phyloP scores from a whole-genome alignment of 2,113 vertebrate genomes.

The Paratilapia polleni region DNA sequence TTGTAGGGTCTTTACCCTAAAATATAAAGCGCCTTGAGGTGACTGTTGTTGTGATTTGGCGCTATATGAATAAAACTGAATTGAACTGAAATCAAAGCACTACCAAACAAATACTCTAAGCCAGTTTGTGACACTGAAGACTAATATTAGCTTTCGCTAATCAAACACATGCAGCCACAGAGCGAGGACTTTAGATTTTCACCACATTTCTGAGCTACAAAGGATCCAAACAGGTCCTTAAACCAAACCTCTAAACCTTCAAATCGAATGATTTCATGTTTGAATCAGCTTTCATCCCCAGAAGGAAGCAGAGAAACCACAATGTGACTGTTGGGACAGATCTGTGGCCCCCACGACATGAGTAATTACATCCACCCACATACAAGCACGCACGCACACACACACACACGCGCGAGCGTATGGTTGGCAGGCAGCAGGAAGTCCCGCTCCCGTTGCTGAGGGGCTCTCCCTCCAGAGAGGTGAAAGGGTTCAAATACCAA shows the following conservation, averaged over 20 bases:
- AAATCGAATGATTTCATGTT: background rate
- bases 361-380: background rate
- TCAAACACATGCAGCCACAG: background rate
- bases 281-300: background rate
- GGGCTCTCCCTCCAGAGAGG: slow-evolving; percentile 26
- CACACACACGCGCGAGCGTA: background rate
- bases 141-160: background rate
- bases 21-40: too few species aligned
- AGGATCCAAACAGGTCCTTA: background rate
- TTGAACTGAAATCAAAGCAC: background rate
- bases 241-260: background rate
- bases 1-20: too few species aligned
- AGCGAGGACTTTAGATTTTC: background rate
- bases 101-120: background rate
- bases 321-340: background rate
- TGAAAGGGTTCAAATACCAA: slow-evolving; percentile 6
- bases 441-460: background rate
- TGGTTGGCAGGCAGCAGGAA: background rate
- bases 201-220: background rate
- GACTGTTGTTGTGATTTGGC: too few species aligned
- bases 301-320: background rate
- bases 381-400: background rate
- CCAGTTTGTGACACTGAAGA: background rate
- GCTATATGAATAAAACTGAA: too few species aligned
- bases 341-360: background rate